phyloP scores from a whole-genome alignment of 2,888 invertebrate genomes.

The Dynastes tityus region DNA sequence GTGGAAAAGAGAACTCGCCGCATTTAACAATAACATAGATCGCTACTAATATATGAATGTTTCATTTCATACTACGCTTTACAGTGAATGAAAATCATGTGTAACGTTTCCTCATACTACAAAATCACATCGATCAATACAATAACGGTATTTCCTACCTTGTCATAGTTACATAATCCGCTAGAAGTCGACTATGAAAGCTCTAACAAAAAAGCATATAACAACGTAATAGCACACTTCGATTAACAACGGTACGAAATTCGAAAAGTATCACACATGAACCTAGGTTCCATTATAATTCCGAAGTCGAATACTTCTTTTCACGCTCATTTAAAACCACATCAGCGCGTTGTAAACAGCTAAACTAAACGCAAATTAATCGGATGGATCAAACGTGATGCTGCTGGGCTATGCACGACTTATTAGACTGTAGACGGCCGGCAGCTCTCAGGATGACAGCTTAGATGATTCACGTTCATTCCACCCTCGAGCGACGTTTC shows the following conservation, averaged over 20 bases:
- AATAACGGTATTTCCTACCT: neutral
- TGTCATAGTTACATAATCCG: conserved; percentile 3
- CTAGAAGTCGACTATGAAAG: neutral
- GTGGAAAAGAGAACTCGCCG: too few relatives aligned
- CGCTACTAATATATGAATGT: too few relatives aligned
- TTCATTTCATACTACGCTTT: too few relatives aligned
- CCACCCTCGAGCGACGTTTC: conserved; percentile 36
- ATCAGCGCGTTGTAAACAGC: conserved; percentile 5
- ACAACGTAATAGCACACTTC: neutral
- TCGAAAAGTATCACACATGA: conserved; percentile 5
- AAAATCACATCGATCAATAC: too few relatives aligned
- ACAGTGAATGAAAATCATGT: too few relatives aligned
- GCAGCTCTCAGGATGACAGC: conserved; percentile 21
- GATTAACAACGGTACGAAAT: neutral
- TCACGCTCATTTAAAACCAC: conserved; percentile 19
- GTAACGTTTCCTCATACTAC: too few relatives aligned
- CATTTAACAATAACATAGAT: too few relatives aligned
- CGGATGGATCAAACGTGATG: conserved; percentile 18
- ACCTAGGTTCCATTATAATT: neutral
- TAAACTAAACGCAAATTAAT: conserved; percentile 16
- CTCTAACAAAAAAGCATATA: neutral
- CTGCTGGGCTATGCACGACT: neutral
- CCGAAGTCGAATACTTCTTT: neutral
- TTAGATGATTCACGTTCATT: conserved; percentile 41
- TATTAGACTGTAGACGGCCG: neutral